Conservation (phyloP, 2,797 vertebrate species). For the Diglossa cyanea region DNA sequence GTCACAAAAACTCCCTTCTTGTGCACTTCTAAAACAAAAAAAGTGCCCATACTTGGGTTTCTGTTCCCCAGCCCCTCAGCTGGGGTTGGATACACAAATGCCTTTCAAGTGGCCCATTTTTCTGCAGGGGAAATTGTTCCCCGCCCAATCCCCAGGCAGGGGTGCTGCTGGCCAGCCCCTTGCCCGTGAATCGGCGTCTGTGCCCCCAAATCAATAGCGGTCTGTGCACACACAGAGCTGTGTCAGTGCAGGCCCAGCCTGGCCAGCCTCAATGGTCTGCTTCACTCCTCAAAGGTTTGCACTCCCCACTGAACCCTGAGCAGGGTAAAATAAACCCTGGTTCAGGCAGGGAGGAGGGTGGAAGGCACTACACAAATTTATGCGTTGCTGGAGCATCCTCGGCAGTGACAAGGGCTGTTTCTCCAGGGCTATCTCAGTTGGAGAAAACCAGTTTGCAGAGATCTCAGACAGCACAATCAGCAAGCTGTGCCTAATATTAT, state of each 20-base stretch:
- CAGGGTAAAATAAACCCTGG: not conserved
- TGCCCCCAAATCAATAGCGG: not conserved
- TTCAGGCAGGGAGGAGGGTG: not conserved
- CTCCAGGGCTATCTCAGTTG: not conserved
- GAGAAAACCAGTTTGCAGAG: not conserved
- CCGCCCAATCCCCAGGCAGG: not conserved
- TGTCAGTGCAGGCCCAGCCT: not conserved
- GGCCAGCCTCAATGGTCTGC: not conserved
- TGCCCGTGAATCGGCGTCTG: not conserved
- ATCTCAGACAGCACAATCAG: not conserved
- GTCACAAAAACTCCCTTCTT: not conserved
- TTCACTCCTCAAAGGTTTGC: not conserved
- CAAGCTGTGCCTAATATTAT: not conserved
- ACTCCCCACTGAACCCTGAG: rapidly evolving
- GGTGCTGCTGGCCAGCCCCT: not conserved
- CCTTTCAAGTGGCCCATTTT: not conserved
- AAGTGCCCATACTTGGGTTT: not conserved
- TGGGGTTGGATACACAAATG: not conserved
- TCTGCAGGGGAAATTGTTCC: not conserved
- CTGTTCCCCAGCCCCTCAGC: not conserved
- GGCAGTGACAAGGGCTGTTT: rapidly evolving
- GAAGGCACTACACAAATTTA: not conserved
- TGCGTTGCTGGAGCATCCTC: rapidly evolving
- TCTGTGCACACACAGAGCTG: not conserved
- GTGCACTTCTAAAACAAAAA: not conserved